Base-by-base conservation (phyloP, 2,113 vertebrate species). In the Hemiprocne comata region DNA sequence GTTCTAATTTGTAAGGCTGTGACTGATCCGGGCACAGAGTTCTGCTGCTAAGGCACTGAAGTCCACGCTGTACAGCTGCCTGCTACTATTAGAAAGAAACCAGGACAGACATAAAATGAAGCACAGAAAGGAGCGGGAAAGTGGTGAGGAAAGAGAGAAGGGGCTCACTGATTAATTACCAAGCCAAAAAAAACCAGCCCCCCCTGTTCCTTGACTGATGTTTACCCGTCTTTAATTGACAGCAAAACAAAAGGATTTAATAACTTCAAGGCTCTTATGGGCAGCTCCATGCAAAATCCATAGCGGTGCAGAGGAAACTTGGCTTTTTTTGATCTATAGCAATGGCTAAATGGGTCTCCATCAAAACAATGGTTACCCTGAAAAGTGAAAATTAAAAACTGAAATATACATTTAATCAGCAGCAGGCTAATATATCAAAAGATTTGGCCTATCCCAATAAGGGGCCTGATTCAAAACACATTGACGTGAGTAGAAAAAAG, bases 311-410 rank as follows among this genome's bases (percentile, higher is more conserved):
- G 93, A 94, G 86, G 70, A 90, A 90, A 84, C 86, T 93, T 94
- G 96, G 93, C 66, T 11, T 92, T 94, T 50, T 95, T 95, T 97
- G 95, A 98, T 97, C 95, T 88, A 91, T 86, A 91, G 93, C 92
- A 93, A 92, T 84, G 86, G 91, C 67, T 96, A 97, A 97, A 96
- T 86, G 75, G 91, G 83, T 92, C 82, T 97, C 95, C 95, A 93
- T 96, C 84, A 95, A 90, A 92, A 84, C 50, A 77, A 91, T 93
- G 95, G 93, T 95, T 93, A 96, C 91, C 88, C 93, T 58, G 15
- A 94, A 97, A 97, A 97, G 89, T 95, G 96, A 95, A 96, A 96
- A 94, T 95, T 97, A 97, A 96, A 97, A 96, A 82, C 89, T 78
- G 73, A 92, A 96, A 94, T 96, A 94, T 65, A 95, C 66, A 90